Percentiles rank a stretch among this genome's conserved stretches.
These are phyloP conservation scores for Ceyx erithaca DNA, from an alignment of 2,797 vertebrate species.

Conservation along the genomic window DNA sequence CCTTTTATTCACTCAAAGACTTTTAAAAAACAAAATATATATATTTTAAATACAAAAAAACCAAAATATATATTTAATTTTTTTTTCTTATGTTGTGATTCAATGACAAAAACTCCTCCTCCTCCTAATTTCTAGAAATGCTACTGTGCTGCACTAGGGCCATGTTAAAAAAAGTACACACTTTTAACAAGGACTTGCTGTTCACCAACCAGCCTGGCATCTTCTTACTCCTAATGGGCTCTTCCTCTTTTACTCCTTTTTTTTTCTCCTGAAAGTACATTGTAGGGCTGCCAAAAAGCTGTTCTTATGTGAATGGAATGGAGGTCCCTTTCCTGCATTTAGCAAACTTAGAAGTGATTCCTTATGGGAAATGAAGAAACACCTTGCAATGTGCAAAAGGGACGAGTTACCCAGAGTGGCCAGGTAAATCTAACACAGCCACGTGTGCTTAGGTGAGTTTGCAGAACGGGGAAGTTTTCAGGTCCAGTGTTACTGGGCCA, in stretches of 20 bases:
- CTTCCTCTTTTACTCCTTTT: neutral
- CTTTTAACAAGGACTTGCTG: slow-evolving; percentile 25
- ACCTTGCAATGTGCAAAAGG: neutral
- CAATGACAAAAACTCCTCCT: neutral
- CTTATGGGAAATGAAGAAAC: neutral
- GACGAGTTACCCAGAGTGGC: neutral
- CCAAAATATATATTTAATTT: no score
- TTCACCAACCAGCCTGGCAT: slow-evolving; percentile 16
- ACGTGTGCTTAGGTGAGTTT: neutral
- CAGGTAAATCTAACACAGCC: neutral
- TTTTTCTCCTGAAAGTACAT: neutral
- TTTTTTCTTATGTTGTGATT: neutral
- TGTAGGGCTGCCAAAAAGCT: neutral
- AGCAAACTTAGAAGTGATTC: neutral
- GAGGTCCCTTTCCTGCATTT: neutral
- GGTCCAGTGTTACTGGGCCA: neutral
- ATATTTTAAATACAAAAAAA: no score
- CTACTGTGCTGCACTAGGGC: slow-evolving; percentile 15
- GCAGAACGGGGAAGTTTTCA: neutral
- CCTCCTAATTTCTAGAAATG: slow-evolving; percentile 3
- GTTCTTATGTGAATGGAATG: neutral
- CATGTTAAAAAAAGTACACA: neutral
- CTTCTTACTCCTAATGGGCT: neutral
- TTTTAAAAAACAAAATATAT: neutral
- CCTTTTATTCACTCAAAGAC: neutral